phyloP scores from a whole-genome alignment of 2,797 vertebrate species.

The Melanotaenia maccullochi region DNA sequence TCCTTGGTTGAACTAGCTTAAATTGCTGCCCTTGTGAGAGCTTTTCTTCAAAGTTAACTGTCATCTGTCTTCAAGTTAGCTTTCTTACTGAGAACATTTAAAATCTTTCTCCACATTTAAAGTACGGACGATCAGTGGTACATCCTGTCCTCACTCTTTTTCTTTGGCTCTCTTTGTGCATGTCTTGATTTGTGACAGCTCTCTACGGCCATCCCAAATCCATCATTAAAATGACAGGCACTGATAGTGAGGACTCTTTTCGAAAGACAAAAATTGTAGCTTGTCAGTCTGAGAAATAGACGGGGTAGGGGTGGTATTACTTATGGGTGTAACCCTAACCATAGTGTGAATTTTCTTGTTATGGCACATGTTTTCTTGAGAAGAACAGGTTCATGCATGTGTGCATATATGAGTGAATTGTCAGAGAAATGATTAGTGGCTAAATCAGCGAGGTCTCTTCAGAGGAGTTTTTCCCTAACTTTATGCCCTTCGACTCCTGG shows the following conservation, averaged over 20 bases:
- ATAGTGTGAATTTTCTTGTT: slow-evolving; percentile 17
- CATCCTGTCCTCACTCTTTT: slow-evolving; percentile 18
- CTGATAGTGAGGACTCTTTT: slow-evolving; percentile 6
- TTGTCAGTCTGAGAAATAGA: slow-evolving; percentile 30
- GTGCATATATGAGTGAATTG: slow-evolving; percentile 34
- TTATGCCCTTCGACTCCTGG: slow-evolving; percentile 44
- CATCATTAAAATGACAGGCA: slow-evolving; percentile 25
- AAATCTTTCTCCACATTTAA: slow-evolving; percentile 11
- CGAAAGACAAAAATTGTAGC: slow-evolving; percentile 18
- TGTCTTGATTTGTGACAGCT: slow-evolving; percentile 11
- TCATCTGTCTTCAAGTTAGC: background rate
- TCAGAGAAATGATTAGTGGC: slow-evolving; percentile 62
- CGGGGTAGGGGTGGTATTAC: slow-evolving; percentile 1
- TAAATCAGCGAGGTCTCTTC: slow-evolving; percentile 50
- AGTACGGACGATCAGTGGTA: background rate
- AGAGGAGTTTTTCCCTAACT: slow-evolving; percentile 31
- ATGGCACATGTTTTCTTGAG: slow-evolving; percentile 9
- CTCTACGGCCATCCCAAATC: slow-evolving; percentile 12
- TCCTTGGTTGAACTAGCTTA: background rate
- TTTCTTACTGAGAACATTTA: background rate
- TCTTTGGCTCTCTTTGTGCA: background rate
- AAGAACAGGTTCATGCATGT: background rate
- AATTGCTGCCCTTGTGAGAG: background rate
- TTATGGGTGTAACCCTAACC: slow-evolving; percentile 10
- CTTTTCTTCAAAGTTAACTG: background rate